A percentile compares a stretch with the other conserved stretches of the same genome.
These are phyloP conservation scores for Hydrolagus colliei DNA, from an alignment of 2,797 vertebrate species.

Conservation along the genomic window DNA sequence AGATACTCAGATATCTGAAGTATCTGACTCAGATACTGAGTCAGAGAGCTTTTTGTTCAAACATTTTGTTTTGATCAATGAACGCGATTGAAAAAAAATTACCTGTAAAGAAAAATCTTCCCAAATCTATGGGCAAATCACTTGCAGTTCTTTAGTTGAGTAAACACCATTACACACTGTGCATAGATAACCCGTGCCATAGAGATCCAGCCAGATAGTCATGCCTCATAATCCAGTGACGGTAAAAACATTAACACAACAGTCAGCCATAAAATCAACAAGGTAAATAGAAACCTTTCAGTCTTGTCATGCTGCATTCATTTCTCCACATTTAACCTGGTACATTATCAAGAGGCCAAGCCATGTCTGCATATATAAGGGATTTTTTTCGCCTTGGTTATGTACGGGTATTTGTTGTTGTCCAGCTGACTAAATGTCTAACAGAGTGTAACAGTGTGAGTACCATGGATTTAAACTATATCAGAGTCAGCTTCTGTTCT, in stretches of 20 bases:
- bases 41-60: too few species aligned
- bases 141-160: background rate
- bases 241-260: slow-evolving; percentile 11
- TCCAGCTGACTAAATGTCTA: background rate
- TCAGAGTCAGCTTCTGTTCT: background rate
- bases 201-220: background rate
- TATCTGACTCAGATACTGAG: too few species aligned
- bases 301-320: slow-evolving; percentile 12
- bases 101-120: too few species aligned
- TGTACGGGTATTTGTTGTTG: background rate
- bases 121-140: background rate
- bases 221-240: background rate
- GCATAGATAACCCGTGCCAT: background rate
- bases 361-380: background rate
- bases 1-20: too few species aligned
- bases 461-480: slow-evolving; percentile 1
- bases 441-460: background rate
- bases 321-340: background rate
- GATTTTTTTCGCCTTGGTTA: background rate
- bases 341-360: background rate
- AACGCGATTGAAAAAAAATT: too few species aligned
- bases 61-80: too few species aligned
- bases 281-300: background rate
- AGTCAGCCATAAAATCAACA: background rate
- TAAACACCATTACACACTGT: slow-evolving; percentile 7